These are phyloP conservation scores for Aphelenchoides fujianensis DNA, from an alignment of 1,140 invertebrate genomes.

Conservation along the genomic window DNA sequence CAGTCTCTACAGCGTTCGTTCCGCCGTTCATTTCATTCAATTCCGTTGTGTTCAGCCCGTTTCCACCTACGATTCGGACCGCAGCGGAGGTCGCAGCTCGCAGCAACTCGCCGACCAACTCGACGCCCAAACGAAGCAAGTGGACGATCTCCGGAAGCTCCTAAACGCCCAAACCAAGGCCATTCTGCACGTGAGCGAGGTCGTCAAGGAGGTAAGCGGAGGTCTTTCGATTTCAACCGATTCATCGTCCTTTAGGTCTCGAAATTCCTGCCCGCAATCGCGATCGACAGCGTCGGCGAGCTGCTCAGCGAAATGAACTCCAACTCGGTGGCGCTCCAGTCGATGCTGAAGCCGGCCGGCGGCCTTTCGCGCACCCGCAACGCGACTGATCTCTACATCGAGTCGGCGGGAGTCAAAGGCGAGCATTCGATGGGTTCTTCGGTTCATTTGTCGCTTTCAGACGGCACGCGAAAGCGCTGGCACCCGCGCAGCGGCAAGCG, in stretches of 20 bases:
- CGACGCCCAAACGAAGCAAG: neutral
- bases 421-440: too few relatives aligned
- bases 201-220: neutral
- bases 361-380: too few relatives aligned
- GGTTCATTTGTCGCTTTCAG: too few relatives aligned
- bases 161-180: neutral
- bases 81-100: neutral
- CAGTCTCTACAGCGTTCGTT: slow-evolving; percentile 3
- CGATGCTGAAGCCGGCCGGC: neutral
- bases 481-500: too few relatives aligned
- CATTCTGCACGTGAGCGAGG: neutral
- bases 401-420: too few relatives aligned
- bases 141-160: neutral
- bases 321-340: neutral
- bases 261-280: neutral
- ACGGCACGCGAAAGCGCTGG: too few relatives aligned
- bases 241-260: neutral
- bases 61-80: neutral
- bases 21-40: neutral
- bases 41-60: neutral
- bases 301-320: neutral
- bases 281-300: neutral
- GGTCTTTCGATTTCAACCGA: too few relatives aligned
- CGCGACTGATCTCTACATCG: too few relatives aligned
- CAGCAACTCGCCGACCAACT: neutral